Conservation (phyloP, 37 sponge, comb jelly and placozoan genomes). For the Haliclona indistincta region DNA sequence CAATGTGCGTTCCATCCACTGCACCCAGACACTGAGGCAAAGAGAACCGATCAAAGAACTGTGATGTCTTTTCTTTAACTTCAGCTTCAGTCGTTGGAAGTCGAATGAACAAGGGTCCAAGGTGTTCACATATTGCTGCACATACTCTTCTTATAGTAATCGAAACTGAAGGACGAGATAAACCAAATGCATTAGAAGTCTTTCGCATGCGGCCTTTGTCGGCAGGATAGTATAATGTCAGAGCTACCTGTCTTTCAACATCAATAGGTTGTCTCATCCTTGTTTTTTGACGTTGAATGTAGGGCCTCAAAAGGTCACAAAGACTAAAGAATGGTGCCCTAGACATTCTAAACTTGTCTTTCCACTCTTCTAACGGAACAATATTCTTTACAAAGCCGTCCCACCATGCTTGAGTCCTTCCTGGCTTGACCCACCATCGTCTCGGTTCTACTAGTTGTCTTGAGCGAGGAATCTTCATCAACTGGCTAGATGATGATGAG, state of each 20-base stretch:
- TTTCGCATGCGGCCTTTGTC: constrained; percentile 6
- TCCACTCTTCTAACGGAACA: neutral
- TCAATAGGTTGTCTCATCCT: too few relatives aligned
- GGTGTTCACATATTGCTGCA: constrained; percentile 8
- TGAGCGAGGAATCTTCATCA: too few relatives aligned
- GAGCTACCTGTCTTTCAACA: too few relatives aligned
- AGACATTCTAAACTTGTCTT: constrained; percentile 8
- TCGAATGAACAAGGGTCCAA: neutral
- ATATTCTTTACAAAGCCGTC: neutral
- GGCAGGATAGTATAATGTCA: too few relatives aligned
- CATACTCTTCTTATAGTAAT: constrained; percentile 11
- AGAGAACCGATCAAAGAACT: constrained; percentile 1
- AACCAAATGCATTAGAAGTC: constrained; percentile 4
- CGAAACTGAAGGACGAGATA: constrained; percentile 8
- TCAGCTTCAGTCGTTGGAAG: constrained; percentile 14
- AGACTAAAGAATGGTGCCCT: neutral
- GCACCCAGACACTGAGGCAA: constrained; percentile 19
- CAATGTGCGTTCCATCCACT: too few relatives aligned
- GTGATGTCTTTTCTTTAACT: constrained; percentile 2
- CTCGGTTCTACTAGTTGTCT: too few relatives aligned
- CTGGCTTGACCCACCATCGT: too few relatives aligned
- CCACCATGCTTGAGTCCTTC: too few relatives aligned
- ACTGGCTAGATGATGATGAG: too few relatives aligned
- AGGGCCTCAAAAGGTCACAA: neutral
- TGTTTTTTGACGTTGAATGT: neutral